Conservation (phyloP, 2,888 invertebrate genomes). For the Ophioninae sp. region DNA sequence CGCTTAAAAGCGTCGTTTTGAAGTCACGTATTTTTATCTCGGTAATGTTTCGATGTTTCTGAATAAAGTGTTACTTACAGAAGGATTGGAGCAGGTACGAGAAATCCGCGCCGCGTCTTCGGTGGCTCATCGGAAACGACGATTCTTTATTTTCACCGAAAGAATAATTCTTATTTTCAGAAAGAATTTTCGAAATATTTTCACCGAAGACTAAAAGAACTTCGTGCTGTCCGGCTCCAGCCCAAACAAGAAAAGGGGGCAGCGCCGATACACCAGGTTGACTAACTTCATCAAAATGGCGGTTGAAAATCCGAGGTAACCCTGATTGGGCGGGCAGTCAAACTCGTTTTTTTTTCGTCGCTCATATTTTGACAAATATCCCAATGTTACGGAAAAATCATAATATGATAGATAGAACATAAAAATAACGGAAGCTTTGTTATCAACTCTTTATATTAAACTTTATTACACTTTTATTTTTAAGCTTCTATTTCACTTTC, state of each 20-base stretch:
- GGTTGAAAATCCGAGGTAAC: background rate
- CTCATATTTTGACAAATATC: background rate
- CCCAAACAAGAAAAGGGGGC: slow-evolving; percentile 33
- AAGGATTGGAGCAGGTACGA: slow-evolving; percentile 32
- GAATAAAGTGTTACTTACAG: slow-evolving; percentile 37
- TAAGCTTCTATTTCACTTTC: too few relatives aligned
- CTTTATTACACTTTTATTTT: too few relatives aligned
- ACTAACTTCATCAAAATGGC: slow-evolving; percentile 23
- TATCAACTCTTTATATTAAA: too few relatives aligned
- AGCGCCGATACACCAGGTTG: slow-evolving; percentile 22
- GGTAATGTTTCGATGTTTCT: background rate
- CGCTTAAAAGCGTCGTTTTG: slow-evolving; percentile 20
- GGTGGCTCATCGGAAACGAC: slow-evolving; percentile 35
- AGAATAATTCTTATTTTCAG: background rate
- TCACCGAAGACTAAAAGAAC: too few relatives aligned
- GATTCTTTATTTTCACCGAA: background rate
- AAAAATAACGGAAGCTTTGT: too few relatives aligned
- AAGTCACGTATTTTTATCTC: background rate
- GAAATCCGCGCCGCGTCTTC: slow-evolving; percentile 52
- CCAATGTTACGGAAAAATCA: background rate
- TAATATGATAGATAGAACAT: too few relatives aligned
- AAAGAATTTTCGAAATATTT: too few relatives aligned
- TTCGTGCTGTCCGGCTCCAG: too few relatives aligned
- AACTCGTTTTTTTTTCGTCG: too few relatives aligned
- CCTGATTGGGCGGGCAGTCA: too few relatives aligned